phyloP scores from a whole-genome alignment of 1,140 invertebrate genomes.

The Sogatella furcifera region DNA sequence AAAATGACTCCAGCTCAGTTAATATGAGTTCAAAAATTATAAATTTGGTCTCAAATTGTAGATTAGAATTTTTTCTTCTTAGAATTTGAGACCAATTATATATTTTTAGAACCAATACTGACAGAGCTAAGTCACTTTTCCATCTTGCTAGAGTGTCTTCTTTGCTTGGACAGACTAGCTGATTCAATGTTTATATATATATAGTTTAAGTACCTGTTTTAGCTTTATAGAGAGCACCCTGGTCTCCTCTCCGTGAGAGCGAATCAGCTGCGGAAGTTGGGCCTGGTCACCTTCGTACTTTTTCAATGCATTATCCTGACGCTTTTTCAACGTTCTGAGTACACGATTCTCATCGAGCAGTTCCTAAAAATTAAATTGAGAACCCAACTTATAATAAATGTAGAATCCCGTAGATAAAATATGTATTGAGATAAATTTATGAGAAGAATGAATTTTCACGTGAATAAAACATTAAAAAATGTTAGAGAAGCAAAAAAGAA shows the following conservation, averaged over 20 bases:
- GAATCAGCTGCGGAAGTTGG: constrained; percentile 27
- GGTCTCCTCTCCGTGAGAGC: constrained; percentile 65
- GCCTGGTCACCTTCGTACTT: constrained; percentile 33
- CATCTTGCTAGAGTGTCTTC: too few species aligned
- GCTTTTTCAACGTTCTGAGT: constrained; percentile 57
- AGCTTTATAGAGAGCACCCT: constrained; percentile 54
- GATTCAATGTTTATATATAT: too few species aligned
- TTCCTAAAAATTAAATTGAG: constrained; percentile 37
- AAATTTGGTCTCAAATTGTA: too few species aligned
- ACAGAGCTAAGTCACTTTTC: too few species aligned
- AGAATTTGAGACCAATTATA: too few species aligned
- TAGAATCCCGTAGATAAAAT: not conserved
- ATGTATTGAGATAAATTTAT: not conserved
- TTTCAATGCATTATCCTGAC: constrained; percentile 59
- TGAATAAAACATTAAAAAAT: not conserved
- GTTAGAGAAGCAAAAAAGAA: not conserved
- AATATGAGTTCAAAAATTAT: too few species aligned
- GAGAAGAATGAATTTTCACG: not conserved
- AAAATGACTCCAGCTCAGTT: too few species aligned
- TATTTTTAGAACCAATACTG: too few species aligned
- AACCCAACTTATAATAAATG: too few species aligned
- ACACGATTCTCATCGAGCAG: constrained; percentile 61
- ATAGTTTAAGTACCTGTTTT: constrained; percentile 34
- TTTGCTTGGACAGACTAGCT: too few species aligned
- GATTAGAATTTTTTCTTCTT: too few species aligned